These are phyloP conservation scores for Stenolophus ochropezus DNA, from an alignment of 2,888 invertebrate genomes.

Conservation along the genomic window DNA sequence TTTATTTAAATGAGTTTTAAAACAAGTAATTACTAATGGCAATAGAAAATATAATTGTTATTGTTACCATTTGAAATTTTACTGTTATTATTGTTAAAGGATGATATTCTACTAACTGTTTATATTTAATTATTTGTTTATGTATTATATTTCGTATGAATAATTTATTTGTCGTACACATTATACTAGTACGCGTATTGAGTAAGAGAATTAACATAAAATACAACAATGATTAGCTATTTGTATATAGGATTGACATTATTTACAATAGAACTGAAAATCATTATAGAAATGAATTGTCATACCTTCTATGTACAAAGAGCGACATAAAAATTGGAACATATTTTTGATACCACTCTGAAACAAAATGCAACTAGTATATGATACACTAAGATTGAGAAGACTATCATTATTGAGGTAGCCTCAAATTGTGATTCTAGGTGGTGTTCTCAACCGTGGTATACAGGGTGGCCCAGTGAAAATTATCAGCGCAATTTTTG, in stretches of 20 bases:
- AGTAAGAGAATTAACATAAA: neutral
- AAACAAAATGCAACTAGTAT: neutral
- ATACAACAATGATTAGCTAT: neutral
- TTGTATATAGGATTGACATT: neutral
- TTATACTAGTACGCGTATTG: neutral
- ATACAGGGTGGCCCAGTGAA: too few relatives aligned
- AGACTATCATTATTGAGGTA: too few relatives aligned
- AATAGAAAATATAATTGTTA: too few relatives aligned
- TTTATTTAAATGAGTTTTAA: too few relatives aligned
- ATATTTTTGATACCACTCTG: too few relatives aligned
- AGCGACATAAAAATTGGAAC: neutral
- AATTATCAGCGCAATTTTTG: too few relatives aligned
- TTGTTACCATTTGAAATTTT: too few relatives aligned
- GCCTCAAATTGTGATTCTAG: too few relatives aligned
- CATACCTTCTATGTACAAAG: neutral
- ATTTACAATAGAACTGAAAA: neutral
- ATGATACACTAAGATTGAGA: neutral
- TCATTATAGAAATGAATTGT: neutral
- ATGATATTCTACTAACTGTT: too few relatives aligned
- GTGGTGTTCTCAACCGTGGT: too few relatives aligned
- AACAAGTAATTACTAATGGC: too few relatives aligned
- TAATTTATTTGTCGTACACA: neutral
- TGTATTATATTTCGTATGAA: neutral
- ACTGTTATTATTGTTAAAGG: neutral
- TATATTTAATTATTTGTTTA: too few relatives aligned